Percentiles rank a stretch among this genome's conserved stretches.
These are phyloP conservation scores for Anguilla marmorata DNA, from an alignment of 2,797 vertebrate genomes.

Conservation along the genomic window DNA sequence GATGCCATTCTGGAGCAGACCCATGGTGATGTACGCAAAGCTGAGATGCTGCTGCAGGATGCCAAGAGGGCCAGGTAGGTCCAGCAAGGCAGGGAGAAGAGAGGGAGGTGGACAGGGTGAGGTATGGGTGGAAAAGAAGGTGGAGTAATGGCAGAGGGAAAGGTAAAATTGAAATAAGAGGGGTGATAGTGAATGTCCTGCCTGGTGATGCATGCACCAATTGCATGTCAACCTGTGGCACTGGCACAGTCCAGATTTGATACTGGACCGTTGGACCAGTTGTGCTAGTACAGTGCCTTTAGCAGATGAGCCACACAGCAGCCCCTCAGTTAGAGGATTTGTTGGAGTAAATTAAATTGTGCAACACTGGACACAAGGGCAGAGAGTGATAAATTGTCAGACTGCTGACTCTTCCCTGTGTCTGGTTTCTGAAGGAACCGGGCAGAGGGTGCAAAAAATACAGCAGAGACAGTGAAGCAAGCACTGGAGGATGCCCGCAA, in stretches of 20 bases:
- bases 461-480: conserved; percentile 76
- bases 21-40: conserved; percentile 79
- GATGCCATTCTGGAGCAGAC: conserved; percentile 89
- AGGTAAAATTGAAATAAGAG: not conserved
- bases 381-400: not conserved
- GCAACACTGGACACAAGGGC: not conserved
- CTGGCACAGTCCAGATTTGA: not conserved
- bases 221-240: not conserved
- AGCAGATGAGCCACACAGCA: no score
- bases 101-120: not conserved
- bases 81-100: not conserved
- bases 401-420: conserved; percentile 22
- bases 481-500: conserved; percentile 79
- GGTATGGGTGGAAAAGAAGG: not conserved
- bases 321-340: not conserved
- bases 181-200: not conserved
- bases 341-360: not conserved
- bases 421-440: conserved; percentile 66
- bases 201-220: no score
- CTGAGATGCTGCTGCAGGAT: conserved; percentile 83
- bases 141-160: not conserved
- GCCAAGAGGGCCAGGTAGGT: conserved; percentile 86
- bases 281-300: not conserved
- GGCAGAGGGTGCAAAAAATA: conserved; percentile 82
- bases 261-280: not conserved